Percentiles rank a stretch among this genome's conserved stretches.
Evolutionary conservation across 1,140 invertebrate genomes (phyloP).

Genomic region (Alviniconcha marisindica): DNA sequence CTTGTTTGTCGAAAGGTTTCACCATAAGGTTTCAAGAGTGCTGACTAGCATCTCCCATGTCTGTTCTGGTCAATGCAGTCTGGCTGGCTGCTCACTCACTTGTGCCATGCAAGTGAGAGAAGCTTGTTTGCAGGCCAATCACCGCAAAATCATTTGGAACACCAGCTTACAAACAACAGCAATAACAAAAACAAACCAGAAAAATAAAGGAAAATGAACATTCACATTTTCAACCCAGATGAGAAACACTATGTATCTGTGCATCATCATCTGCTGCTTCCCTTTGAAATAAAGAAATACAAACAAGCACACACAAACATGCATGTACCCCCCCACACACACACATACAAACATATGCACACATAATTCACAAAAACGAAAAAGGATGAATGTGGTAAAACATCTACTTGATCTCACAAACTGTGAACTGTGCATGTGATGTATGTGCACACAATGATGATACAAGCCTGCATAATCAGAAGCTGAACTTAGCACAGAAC

Average conservation of each 20-base stretch:
- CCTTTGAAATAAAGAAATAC: conserved; percentile 2
- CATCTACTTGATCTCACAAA: too few relatives aligned
- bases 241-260: too few relatives aligned
- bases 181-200: too few relatives aligned
- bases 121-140: background rate
- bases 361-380: background rate
- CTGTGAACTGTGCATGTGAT: too few relatives aligned
- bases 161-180: background rate
- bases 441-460: too few relatives aligned
- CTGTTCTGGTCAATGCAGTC: background rate
- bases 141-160: background rate
- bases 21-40: too few relatives aligned
- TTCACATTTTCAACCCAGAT: background rate
- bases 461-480: too few relatives aligned
- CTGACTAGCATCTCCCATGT: background rate
- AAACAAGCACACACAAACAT: background rate
- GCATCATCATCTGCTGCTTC: too few relatives aligned
- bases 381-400: too few relatives aligned
- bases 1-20: too few relatives aligned
- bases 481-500: too few relatives aligned
- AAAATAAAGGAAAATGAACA: background rate
- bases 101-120: background rate
- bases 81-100: background rate
- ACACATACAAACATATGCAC: background rate
- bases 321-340: background rate